Conservation (phyloP, 2,888 invertebrate species). For the Junonia oenone region DNA sequence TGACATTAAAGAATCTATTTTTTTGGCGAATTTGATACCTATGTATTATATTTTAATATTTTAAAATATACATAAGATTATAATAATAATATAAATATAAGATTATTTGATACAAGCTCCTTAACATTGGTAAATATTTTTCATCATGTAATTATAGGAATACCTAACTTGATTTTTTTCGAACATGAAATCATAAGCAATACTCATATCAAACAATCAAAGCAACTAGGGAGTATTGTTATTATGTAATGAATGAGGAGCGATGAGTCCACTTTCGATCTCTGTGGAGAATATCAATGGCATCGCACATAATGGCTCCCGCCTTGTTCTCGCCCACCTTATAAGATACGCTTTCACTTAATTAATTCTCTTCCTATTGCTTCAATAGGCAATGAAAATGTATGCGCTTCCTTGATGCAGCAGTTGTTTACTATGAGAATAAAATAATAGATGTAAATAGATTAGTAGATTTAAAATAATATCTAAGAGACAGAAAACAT, state of each 20-base stretch:
- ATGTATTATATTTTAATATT: no score
- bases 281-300: slow-evolving; percentile 55
- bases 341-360: slow-evolving; percentile 56
- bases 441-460: neutral
- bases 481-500: no score
- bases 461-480: no score
- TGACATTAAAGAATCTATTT: no score
- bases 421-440: neutral
- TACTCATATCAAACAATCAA: neutral
- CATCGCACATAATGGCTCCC: slow-evolving; percentile 45
- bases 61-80: no score
- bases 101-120: no score
- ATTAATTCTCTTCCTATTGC: slow-evolving; percentile 39
- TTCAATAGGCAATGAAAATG: slow-evolving; percentile 4
- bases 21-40: neutral
- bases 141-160: no score
- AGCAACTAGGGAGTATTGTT: slow-evolving; percentile 12
- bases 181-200: no score
- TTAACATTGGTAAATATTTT: no score
- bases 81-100: no score
- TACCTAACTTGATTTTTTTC: no score
- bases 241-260: slow-evolving; percentile 35
- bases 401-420: neutral
- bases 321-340: slow-evolving; percentile 36
- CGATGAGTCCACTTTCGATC: slow-evolving; percentile 42